Percentiles rank a stretch among this genome's conserved stretches.
These are phyloP conservation scores for Mythimna impura DNA, from an alignment of 2,888 invertebrate species.

Conservation along the genomic window DNA sequence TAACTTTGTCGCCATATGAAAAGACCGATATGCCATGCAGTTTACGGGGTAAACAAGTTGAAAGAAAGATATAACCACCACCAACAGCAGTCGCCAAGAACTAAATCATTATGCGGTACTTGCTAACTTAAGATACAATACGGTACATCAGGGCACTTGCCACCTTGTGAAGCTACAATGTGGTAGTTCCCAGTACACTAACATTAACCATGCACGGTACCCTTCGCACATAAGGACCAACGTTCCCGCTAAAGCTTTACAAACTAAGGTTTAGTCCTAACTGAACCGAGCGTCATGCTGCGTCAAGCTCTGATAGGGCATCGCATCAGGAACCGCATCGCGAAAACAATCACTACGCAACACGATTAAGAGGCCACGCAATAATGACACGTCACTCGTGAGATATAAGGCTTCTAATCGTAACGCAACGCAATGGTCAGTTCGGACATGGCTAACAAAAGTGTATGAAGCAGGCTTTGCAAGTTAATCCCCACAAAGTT, in stretches of 20 bases:
- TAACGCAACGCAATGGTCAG: constrained; percentile 15
- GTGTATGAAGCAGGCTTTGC: constrained; percentile 20
- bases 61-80: constrained; percentile 48
- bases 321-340: constrained; percentile 30
- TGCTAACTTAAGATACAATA: constrained; percentile 50
- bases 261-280: constrained; percentile 8
- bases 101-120: constrained; percentile 38
- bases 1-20: constrained; percentile 24
- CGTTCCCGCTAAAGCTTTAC: constrained; percentile 20
- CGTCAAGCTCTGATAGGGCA: constrained; percentile 5
- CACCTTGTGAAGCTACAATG: constrained; percentile 44
- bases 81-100: constrained; percentile 34
- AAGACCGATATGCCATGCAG: constrained; percentile 41
- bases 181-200: constrained; percentile 47
- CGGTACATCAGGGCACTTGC: constrained; percentile 41
- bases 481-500: constrained; percentile 27
- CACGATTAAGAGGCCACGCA: constrained; percentile 33
- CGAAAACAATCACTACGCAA: constrained; percentile 29
- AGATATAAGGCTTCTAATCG: constrained; percentile 9
- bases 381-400: neutral
- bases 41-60: constrained; percentile 31
- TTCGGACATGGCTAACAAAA: constrained; percentile 13
- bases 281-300: neutral
- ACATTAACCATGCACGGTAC: constrained; percentile 29
- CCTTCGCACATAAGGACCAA: constrained; percentile 40